Percentiles rank a stretch among this genome's conserved stretches.
These are phyloP conservation scores for Neoniphon sammara DNA, from an alignment of 2,797 vertebrate genomes.

Conservation along the genomic window DNA sequence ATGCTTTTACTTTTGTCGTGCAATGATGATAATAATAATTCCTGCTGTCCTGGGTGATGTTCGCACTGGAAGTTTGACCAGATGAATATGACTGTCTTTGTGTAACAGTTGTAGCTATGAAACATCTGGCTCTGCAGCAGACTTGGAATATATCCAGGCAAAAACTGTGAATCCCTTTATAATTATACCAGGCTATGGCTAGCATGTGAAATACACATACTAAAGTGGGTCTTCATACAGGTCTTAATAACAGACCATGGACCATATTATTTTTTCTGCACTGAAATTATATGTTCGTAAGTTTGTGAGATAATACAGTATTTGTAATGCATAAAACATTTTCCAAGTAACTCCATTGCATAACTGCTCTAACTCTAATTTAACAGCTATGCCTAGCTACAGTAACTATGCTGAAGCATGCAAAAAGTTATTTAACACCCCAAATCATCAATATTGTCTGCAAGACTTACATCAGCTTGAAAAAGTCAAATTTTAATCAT, in stretches of 20 bases:
- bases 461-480: conserved; percentile 25
- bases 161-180: conserved; percentile 34
- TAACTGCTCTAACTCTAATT: not conserved
- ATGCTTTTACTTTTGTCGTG: conserved; percentile 20
- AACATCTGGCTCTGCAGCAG: conserved; percentile 65
- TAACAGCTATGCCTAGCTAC: conserved; percentile 28
- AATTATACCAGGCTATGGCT: not conserved
- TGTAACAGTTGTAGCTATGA: conserved; percentile 48
- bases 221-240: not conserved
- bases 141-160: conserved; percentile 52
- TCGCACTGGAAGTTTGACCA: conserved; percentile 1
- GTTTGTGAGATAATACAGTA: too few species aligned
- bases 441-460: conserved; percentile 54
- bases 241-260: not conserved
- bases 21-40: not conserved
- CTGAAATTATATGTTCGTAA: too few species aligned
- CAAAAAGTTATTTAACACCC: not conserved
- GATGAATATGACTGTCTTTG: conserved; percentile 1
- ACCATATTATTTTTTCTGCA: too few species aligned
- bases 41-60: not conserved
- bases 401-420: conserved; percentile 18
- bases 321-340: too few species aligned
- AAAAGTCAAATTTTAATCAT: conserved; percentile 26
- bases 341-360: too few species aligned
- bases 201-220: not conserved